phyloP scores from a whole-genome alignment of 2,888 invertebrate species.

The Notocelia uddmanniana region DNA sequence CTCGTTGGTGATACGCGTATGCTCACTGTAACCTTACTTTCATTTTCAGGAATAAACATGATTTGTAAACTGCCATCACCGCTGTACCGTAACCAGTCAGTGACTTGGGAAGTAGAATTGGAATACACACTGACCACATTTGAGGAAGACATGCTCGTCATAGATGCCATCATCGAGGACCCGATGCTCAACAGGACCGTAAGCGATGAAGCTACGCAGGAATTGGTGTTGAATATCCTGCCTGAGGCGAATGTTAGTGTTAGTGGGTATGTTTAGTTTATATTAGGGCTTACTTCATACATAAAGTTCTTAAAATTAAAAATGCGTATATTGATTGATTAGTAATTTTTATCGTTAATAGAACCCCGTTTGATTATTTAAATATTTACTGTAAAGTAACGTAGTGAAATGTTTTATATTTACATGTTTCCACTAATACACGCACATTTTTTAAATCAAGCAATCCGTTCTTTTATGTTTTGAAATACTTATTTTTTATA shows the following conservation, averaged over 20 bases:
- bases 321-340: too few relatives aligned
- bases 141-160: constrained; percentile 55
- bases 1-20: neutral
- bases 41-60: constrained; percentile 56
- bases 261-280: constrained; percentile 63
- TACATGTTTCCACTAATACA: too few relatives aligned
- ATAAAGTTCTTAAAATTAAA: too few relatives aligned
- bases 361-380: too few relatives aligned
- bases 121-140: constrained; percentile 63
- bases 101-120: constrained; percentile 72
- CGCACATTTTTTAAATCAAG: too few relatives aligned
- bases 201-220: constrained; percentile 55
- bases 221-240: constrained; percentile 58
- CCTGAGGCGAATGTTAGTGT: constrained; percentile 65
- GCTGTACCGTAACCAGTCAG: constrained; percentile 60
- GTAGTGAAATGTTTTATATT: too few relatives aligned
- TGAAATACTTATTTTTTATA: too few relatives aligned
- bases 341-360: too few relatives aligned
- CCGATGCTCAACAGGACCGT: constrained; percentile 63
- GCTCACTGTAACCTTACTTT: neutral
- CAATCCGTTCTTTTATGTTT: too few relatives aligned
- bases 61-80: constrained; percentile 71
- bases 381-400: too few relatives aligned
- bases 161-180: constrained; percentile 65
- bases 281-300: too few relatives aligned